phyloP scores from a whole-genome alignment of 2,797 vertebrate species.

The Adrianichthys oophorus region DNA sequence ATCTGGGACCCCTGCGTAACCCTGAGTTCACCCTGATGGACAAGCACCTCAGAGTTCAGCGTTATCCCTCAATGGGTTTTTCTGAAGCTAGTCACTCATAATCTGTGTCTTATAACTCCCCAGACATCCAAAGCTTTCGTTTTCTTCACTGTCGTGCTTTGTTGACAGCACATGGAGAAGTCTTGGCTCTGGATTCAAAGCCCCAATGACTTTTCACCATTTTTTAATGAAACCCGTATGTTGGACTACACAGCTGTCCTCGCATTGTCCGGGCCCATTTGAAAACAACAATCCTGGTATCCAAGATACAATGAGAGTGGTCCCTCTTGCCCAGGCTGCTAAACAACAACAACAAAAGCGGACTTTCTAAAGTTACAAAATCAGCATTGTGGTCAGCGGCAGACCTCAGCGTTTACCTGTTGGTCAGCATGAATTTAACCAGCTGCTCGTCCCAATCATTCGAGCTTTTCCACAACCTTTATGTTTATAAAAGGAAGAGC shows the following conservation, averaged over 20 bases:
- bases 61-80: conserved; percentile 44
- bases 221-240: conserved; percentile 70
- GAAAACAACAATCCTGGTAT: conserved; percentile 52
- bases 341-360: conserved; percentile 28
- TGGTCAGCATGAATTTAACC: conserved; percentile 6
- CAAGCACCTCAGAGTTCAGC: conserved; percentile 57
- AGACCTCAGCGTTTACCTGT: background rate
- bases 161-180: conserved; percentile 51
- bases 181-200: conserved; percentile 50
- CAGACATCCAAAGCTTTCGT: conserved; percentile 57
- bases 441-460: conserved; percentile 4
- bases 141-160: conserved; percentile 55
- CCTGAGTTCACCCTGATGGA: conserved; percentile 51
- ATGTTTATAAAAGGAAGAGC: background rate
- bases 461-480: background rate
- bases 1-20: conserved; percentile 59
- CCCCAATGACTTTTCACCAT: conserved; percentile 56
- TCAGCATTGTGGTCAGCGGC: conserved; percentile 18
- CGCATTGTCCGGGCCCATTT: conserved; percentile 42
- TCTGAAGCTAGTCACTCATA: conserved; percentile 38
- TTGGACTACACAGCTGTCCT: conserved; percentile 67
- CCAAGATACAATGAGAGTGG: conserved; percentile 23
- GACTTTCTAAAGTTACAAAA: conserved; percentile 26
- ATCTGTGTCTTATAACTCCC: conserved; percentile 50
- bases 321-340: conserved; percentile 28